phyloP scores from a whole-genome alignment of 2,888 invertebrate genomes.

The Drosophila leonis region DNA sequence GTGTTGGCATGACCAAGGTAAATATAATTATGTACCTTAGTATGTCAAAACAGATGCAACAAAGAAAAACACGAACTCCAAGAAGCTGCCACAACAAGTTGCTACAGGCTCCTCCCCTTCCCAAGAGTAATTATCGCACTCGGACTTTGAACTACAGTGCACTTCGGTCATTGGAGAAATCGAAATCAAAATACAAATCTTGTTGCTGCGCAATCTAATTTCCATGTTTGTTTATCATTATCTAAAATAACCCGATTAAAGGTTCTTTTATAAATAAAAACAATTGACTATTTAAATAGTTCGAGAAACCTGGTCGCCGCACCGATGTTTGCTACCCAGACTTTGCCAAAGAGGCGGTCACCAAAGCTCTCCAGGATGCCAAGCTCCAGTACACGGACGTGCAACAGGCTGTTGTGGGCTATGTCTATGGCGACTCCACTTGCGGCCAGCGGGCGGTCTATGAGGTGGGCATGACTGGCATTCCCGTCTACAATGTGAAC shows the following conservation, averaged over 20 bases:
- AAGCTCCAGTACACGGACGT: conserved; percentile 91
- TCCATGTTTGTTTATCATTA: conserved; percentile 13
- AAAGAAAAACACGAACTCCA: conserved; percentile 8
- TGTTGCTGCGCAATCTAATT: conserved; percentile 42
- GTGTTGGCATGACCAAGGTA: conserved; percentile 98
- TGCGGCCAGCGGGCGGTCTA: conserved; percentile 98
- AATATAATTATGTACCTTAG: conserved; percentile 46
- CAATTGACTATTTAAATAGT: conserved; percentile 86
- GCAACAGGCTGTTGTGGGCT: conserved; percentile 96
- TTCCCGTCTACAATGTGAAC: conserved; percentile 99
- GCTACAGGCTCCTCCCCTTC: not conserved
- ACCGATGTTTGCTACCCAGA: conserved; percentile 96
- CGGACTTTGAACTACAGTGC: conserved; percentile 66
- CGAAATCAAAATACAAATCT: conserved; percentile 31
- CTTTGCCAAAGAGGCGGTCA: conserved; percentile 96
- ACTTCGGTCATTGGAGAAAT: conserved; percentile 57
- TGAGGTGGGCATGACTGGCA: conserved; percentile 97
- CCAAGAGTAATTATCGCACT: conserved; percentile 33
- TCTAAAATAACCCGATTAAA: conserved; percentile 46
- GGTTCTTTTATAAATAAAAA: conserved; percentile 13
- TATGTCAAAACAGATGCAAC: not conserved
- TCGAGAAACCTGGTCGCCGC: conserved; percentile 95
- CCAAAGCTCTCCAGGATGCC: conserved; percentile 94
- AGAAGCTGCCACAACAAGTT: conserved; percentile 28
- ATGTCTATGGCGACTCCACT: conserved; percentile 98